Evolutionary conservation across 2,113 vertebrate genomes (phyloP), one percentile per base, ranked within the genome.

Genomic region (Heliornis fulica): DNA sequence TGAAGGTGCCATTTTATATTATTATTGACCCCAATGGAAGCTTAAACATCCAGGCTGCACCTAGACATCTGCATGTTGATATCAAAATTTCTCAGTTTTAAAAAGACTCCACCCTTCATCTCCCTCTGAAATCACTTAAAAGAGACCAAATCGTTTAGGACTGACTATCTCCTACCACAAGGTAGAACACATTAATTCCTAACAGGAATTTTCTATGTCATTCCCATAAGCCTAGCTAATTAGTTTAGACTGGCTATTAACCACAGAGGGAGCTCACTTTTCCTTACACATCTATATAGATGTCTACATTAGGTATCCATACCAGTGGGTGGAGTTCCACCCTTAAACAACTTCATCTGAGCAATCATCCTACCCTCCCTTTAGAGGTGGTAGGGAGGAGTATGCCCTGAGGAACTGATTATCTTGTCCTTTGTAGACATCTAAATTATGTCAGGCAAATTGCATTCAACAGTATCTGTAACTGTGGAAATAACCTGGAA

Each of bases 1-100:
- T 1, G 25, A 75, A 93, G 2, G 18, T 15, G 19, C 17, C 4
- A 10, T 50, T 90, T 83, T 11, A 40, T 48, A 15, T 40, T 3
- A 21, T 41, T 76, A 9, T 14, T 22, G 3, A 51, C 29, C 29
- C 53, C 29, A 63, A 8, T 2, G 14, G 43, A 50, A 34, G 11
- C 20, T 51, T 50, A 29, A 56, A 51, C 3, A 8, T 5, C 18
- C 20, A 22, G 1, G 32, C 25, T 56, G 3, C 19, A 25, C 7
- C 11, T 83, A 63, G 17, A 61, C 15, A 46, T 4, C 0, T 1
- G 17, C 7, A 8, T 1, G 4, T 3, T 57, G 36, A 11, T 61
- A 26, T 5, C 28, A 40, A 20, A 29, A 59, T 45, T 72, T 70
- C 53, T 28, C 22, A 28, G 4, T 38, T 20, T 85, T 82, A 26